Evolutionary conservation across 2,888 invertebrate genomes (phyloP).

Genomic region (Hemaris fuciformis): DNA sequence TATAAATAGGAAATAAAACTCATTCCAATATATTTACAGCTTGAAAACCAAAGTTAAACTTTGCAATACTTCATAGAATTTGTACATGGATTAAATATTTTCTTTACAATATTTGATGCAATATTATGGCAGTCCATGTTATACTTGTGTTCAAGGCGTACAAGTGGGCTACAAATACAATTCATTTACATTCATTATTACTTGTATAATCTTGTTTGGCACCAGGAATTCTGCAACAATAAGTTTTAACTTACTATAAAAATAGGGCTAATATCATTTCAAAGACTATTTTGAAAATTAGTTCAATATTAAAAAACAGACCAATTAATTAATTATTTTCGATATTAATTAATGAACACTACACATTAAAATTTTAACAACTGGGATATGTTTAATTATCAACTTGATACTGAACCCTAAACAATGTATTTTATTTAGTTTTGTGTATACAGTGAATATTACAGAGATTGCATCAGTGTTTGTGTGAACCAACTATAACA

Average conservation of each 20-base stretch:
- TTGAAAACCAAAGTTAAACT: not conserved
- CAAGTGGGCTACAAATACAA: not conserved
- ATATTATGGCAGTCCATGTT: not conserved
- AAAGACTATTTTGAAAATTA: too few species aligned
- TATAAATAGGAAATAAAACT: not conserved
- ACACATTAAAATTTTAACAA: too few species aligned
- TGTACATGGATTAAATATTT: not conserved
- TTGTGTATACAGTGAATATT: too few species aligned
- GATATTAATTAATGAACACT: too few species aligned
- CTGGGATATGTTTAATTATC: too few species aligned
- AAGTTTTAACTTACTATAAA: not conserved
- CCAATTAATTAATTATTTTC: too few species aligned
- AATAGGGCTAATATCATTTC: too few species aligned
- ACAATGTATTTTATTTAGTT: too few species aligned
- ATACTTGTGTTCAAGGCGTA: not conserved
- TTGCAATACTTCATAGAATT: not conserved
- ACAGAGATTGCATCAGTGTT: too few species aligned
- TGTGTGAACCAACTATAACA: too few species aligned
- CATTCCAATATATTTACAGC: not conserved
- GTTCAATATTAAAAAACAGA: too few species aligned
- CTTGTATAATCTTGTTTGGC: not conserved
- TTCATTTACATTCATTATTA: not conserved
- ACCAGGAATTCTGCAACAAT: constrained; percentile 2
- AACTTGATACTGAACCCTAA: not conserved
- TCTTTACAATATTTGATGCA: constrained; percentile 2